Evolutionary conservation across 2,113 vertebrate species (phyloP), one percentile per base, ranked within the genome.

Genomic region (Prunella fulvescens): DNA sequence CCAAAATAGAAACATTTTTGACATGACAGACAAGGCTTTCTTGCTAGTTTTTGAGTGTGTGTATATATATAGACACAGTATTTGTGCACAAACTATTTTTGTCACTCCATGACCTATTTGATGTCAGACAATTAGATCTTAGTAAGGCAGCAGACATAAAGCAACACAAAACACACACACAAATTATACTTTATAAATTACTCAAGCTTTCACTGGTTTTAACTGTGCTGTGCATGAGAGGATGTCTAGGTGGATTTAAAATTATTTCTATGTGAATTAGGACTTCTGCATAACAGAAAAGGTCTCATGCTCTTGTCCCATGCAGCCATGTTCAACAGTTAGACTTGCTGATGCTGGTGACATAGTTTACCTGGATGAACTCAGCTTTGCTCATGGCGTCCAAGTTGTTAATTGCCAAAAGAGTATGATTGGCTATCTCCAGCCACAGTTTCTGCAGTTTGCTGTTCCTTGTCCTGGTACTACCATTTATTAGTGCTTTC

Each of bases 1-100:
- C 45, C 54, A 80, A 92, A 94, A 92, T 44, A 95, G 81, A 88
- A 94, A 88, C 16, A 65, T 66, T 95, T 94, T 80, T 90, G 35
- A 85, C 67, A 50, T 39, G n/a, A 85, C 50, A 88, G 47, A 51
- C 47, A 69, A 61, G 26, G 22, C 22, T 91, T 86, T 72, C 62
- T 92, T 77, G 40, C 60, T 72, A 74, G 24, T 45, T 93, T 88
- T 87, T n/a, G n/a, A 72, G n/a, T 50, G 23, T 88, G 86, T 87
- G 57, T 88, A 31, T 86, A 62, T 71, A 62, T 64, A 90, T 88
- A 88, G 82, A 71, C 44, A 56, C 12, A 60, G 24, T 58, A 80
- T 81, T 61, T 85, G 61, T 67, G 78, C 47, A 56, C 48, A n/a
- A 95, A 50, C 74, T 94, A 73, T 69, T 95, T 50, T 78, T 83